Base-by-base conservation (phyloP, 2,797 vertebrate genomes). In the Urocyon cinereoargenteus region DNA sequence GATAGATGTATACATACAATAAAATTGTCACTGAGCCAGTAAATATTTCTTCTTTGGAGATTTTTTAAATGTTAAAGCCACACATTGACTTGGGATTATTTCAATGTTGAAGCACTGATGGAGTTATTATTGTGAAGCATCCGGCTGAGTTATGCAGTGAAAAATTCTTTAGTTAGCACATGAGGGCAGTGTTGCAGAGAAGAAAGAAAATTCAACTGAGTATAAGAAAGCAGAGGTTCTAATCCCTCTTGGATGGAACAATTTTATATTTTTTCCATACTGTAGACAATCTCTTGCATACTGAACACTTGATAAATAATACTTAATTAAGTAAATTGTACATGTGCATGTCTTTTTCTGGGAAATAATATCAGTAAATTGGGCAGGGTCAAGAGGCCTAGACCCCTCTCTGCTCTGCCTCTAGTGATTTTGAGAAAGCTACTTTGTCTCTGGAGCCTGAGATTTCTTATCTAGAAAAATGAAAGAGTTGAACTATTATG, bases 151-250 rank as follows among this genome's bases (percentile, higher is more conserved):
- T 86, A 84, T 68, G 73, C 36, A 57, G 92, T 57, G 85, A 86
- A 94, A 93, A 86, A 86, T 53, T 94, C 49, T 94, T 78, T 28
- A 78, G 82, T 91, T 92, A 93, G 91, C 96, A 97, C 96, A 96
- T 0, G 94, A 91, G 92, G 95, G 97, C 94, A 96, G 94, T 96
- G 61, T 96, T 96, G 91, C 78, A 95, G 86, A 94, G 85, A 94
- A 82, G 77, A 93, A 95, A 73, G 78, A 84, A 92, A 91, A 86
- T 64, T 59, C 40, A 70, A 13, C 14, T 13, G 15, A 81, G 36
- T 77, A n/a, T 53, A 40, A 51, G 49, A 78, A 87, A 31, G 72
- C 66, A 86, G 73, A 92, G 34, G 84, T 96, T 97, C 92, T 96
- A 87, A 96, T 66, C 87, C 66, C 85, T 94, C 66, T 53, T 75